phyloP scores from a whole-genome alignment of 2,888 invertebrate species.

The Habroteleia sp. region DNA sequence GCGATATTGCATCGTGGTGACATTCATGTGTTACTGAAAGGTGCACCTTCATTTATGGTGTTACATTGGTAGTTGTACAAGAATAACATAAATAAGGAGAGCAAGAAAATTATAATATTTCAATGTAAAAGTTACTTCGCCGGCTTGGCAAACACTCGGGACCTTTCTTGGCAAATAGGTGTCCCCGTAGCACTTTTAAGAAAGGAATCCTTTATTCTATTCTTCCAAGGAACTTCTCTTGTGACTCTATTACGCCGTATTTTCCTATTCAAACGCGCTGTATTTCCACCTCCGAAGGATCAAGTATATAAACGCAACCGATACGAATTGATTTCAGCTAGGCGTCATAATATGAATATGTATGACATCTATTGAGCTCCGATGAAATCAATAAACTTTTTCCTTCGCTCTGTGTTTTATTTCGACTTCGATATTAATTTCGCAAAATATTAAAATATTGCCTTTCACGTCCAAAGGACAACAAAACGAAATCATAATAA shows the following conservation, averaged over 20 bases:
- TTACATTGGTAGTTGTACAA: conserved; percentile 17
- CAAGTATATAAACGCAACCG: conserved; percentile 63
- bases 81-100: conserved; percentile 51
- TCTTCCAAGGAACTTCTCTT: conserved; percentile 61
- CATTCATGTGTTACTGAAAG: conserved; percentile 15
- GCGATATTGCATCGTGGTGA: conserved; percentile 2
- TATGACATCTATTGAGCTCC: conserved; percentile 69
- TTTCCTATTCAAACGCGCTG: conserved; percentile 61
- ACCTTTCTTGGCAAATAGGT: conserved; percentile 64
- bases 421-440: conserved; percentile 53
- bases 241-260: conserved; percentile 61
- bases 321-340: conserved; percentile 66
- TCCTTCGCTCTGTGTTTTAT: conserved; percentile 49
- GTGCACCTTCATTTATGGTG: conserved; percentile 17
- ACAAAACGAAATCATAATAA: background rate
- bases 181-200: conserved; percentile 63
- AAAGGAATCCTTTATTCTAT: conserved; percentile 63
- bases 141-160: conserved; percentile 62
- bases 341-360: conserved; percentile 70
- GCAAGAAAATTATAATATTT: conserved; percentile 63
- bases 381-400: conserved; percentile 69
- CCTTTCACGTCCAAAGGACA: conserved; percentile 2
- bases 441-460: conserved; percentile 48
- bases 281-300: conserved; percentile 58
- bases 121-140: conserved; percentile 61